These are phyloP conservation scores for Tetraneura akinire DNA, from an alignment of 1,140 invertebrate genomes.

Conservation along the genomic window DNA sequence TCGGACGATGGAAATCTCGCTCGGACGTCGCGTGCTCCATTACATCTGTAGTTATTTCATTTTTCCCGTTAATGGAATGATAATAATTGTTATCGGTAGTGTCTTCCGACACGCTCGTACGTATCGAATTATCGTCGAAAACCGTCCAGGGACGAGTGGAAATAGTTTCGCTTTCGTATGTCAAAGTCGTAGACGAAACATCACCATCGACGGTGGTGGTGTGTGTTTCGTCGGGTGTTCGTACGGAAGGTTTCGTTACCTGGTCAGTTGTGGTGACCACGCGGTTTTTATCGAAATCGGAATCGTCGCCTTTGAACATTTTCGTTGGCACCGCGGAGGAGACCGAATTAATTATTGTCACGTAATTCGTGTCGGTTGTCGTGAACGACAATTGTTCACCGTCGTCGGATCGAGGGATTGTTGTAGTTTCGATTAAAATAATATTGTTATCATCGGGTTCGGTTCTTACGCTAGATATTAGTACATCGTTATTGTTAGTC, in stretches of 20 bases:
- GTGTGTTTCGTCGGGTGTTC: background rate
- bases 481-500: slow-evolving; percentile 35
- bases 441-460: background rate
- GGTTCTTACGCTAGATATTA: slow-evolving; percentile 19
- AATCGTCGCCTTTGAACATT: slow-evolving; percentile 30
- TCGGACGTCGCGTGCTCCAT: background rate
- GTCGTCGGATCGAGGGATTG: background rate
- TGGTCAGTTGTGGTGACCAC: background rate
- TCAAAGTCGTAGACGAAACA: background rate
- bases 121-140: background rate
- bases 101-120: background rate
- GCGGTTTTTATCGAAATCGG: background rate
- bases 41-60: background rate
- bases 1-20: background rate
- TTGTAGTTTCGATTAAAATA: slow-evolving; percentile 26
- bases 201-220: background rate
- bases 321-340: slow-evolving; percentile 10
- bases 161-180: background rate
- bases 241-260: background rate
- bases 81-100: background rate
- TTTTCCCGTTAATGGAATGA: background rate
- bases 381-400: background rate
- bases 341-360: background rate
- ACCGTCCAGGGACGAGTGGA: background rate
- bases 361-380: background rate